phyloP scores from a whole-genome alignment of 2,888 invertebrate species.

The Blastobasis adustella region DNA sequence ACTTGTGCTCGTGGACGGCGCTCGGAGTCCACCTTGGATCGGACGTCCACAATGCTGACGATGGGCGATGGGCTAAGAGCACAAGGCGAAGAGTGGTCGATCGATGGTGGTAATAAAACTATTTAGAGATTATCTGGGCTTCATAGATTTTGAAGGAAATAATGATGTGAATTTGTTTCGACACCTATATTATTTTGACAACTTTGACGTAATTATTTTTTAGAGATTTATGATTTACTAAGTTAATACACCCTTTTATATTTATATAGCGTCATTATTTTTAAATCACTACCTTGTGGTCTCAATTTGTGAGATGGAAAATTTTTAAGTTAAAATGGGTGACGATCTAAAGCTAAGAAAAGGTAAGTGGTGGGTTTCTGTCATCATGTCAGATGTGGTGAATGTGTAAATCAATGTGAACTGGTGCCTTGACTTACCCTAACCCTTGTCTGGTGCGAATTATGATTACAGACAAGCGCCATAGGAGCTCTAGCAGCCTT shows the following conservation, averaged over 20 bases:
- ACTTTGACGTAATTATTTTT: conserved; percentile 68
- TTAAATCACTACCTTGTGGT: conserved; percentile 40
- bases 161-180: conserved; percentile 16
- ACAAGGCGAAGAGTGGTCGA: no score
- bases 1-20: no score
- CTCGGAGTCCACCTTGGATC: no score
- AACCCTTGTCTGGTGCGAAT: no score
- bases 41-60: no score
- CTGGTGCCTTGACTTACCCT: no score
- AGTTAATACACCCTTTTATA: conserved; percentile 45
- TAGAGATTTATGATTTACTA: conserved; percentile 45
- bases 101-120: background rate
- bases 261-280: conserved; percentile 44
- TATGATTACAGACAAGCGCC: conserved; percentile 52
- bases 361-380: conserved; percentile 30
- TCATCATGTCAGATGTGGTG: background rate
- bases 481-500: conserved; percentile 62
- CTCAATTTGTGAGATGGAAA: conserved; percentile 49
- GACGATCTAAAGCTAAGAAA: conserved; percentile 56
- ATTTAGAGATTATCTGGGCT: background rate
- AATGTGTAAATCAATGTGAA: no score
- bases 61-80: no score
- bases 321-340: conserved; percentile 66
- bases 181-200: conserved; percentile 53
- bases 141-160: conserved; percentile 1